A percentile compares a stretch with the other conserved stretches of the same genome.
Conservation (phyloP, 2,888 invertebrate genomes). For the Epicampocera succincta region DNA sequence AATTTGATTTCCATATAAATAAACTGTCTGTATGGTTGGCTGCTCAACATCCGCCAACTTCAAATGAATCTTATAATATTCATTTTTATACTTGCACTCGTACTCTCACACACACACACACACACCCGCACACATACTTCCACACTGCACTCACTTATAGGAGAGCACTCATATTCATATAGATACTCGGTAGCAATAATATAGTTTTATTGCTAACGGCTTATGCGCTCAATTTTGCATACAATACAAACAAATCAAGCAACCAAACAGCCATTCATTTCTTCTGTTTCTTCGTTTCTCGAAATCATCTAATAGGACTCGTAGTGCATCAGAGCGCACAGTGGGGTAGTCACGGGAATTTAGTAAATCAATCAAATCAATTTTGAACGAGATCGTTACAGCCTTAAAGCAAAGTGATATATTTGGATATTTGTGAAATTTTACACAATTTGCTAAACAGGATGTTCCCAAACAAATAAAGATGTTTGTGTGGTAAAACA, state of each 20-base stretch:
- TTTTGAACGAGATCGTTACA: no score
- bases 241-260: slow-evolving; percentile 57
- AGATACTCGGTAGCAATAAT: slow-evolving; percentile 37
- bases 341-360: no score
- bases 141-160: no score
- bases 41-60: slow-evolving; percentile 70
- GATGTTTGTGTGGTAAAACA: no score
- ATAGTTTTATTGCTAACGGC: slow-evolving; percentile 61
- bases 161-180: slow-evolving; percentile 29
- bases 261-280: slow-evolving; percentile 20
- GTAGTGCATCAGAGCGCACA: no score
- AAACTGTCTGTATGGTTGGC: slow-evolving; percentile 67
- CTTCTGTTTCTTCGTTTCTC: slow-evolving; percentile 7
- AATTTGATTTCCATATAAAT: slow-evolving; percentile 69
- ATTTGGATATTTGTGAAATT: no score
- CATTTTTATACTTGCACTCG: slow-evolving; percentile 1
- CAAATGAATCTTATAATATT: slow-evolving; percentile 53
- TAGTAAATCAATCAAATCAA: no score
- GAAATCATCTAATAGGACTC: slow-evolving; percentile 8
- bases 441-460: no score
- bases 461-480: no score
- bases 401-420: no score
- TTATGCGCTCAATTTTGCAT: slow-evolving; percentile 64
- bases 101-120: not conserved
- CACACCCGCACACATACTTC: no score